Base-by-base conservation (phyloP, 2,888 invertebrate species). In the Apocheima hispidaria region DNA sequence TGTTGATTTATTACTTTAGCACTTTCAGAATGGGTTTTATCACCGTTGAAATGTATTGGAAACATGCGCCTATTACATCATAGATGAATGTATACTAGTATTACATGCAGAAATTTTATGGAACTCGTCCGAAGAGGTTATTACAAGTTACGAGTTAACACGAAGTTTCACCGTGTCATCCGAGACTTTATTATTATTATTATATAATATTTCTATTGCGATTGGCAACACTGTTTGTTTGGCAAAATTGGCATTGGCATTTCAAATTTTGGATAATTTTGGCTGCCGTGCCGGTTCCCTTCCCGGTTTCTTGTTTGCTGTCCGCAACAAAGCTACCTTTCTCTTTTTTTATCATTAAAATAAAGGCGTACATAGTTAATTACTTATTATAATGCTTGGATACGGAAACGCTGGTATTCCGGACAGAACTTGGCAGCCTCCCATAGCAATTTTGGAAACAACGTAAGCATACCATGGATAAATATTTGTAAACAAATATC, bases 91-190 rank as follows among this genome's bases (percentile, higher is more conserved):
- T n/a, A n/a, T n/a, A n/a, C n/a, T n/a, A n/a, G n/a, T n/a, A n/a
- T n/a, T n/a, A 99, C 99, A 0, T 99, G 99, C 74, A 94, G 98
- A 78, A 99, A 99, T 84, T 99, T 99, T 90, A 99, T 99, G 61
- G 99, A 99, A 87, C 92, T 99, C 23, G 94, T 97, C 0, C 93
- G 98, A 61, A 93, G 99, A 75, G 99, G 98, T 18, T 99, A 99
- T 87, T 99, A 99, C 84, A 98, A 99, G n/a, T n/a, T n/a, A n/a
- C n/a, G n/a, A n/a, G n/a, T n/a, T 87, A 97, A 97, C 68, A 97
- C 98, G 3, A 96, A 98, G 75, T 99, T 99, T 85, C 99, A 99
- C 86, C 94, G 99, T 74, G 96, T 99, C 38, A 99, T 99, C 65
- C 93, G 96, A 56, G 97, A 98, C 82, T 98, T 98, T 78, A 98